phyloP scores from a whole-genome alignment of 2,888 invertebrate species.

The Branchipolynoe longqiensis region DNA sequence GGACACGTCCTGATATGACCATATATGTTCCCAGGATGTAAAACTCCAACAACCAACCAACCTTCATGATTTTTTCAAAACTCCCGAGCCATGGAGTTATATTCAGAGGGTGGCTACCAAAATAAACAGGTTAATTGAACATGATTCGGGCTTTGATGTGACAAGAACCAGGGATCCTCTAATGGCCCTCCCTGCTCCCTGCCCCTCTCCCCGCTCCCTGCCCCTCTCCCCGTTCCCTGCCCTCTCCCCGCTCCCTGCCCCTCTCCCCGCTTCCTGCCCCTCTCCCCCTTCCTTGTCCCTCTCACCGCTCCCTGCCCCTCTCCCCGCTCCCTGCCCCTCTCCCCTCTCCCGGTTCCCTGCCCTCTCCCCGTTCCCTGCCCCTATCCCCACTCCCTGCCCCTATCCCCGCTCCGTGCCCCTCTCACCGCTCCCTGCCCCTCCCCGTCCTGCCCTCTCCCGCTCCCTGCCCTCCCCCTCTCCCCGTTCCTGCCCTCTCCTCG shows the following conservation, averaged over 20 bases:
- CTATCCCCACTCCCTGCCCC: neutral
- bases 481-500: no score
- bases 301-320: neutral
- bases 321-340: neutral
- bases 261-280: neutral
- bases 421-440: neutral
- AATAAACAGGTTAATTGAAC: constrained; percentile 29
- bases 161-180: neutral
- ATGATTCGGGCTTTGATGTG: constrained; percentile 20
- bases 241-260: neutral
- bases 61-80: constrained; percentile 1
- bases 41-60: no score
- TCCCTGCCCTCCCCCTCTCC: no score
- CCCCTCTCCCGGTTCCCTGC: neutral
- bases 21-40: no score
- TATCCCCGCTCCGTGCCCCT: no score
- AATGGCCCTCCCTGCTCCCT: neutral
- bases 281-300: constrained; percentile 7
- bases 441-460: neutral
- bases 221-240: neutral
- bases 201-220: neutral
- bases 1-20: no score
- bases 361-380: neutral
- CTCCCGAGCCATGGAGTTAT: neutral
- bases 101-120: neutral